Conservation (phyloP, 2,113 vertebrate species). For the Heteronetta atricapilla region DNA sequence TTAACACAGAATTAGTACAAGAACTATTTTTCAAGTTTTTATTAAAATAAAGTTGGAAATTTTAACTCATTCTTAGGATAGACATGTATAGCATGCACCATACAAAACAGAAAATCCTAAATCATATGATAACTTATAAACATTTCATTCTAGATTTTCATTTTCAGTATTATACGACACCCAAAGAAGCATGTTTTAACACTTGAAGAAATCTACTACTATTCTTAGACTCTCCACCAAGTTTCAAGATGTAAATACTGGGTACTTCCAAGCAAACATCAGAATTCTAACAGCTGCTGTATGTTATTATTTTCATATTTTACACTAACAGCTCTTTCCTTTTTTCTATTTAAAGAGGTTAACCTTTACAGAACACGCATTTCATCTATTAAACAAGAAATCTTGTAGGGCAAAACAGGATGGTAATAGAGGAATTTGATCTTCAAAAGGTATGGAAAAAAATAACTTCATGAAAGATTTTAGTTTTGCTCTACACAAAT, state of each 20-base stretch:
- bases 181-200: not conserved
- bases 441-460: not conserved
- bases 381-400: not conserved
- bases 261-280: not conserved
- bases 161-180: not conserved
- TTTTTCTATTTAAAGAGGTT: not conserved
- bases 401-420: not conserved
- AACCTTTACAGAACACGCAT: not conserved
- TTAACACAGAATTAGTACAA: not conserved
- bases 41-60: not conserved
- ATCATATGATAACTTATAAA: not conserved
- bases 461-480: not conserved
- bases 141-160: not conserved
- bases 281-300: not conserved
- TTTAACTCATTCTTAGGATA: not conserved
- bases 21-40: not conserved
- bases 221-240: not conserved
- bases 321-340: not conserved
- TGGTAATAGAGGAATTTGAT: not conserved
- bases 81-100: not conserved
- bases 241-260: not conserved
- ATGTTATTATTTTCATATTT: not conserved
- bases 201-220: not conserved
- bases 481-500: not conserved
- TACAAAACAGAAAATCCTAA: not conserved